phyloP scores from a whole-genome alignment of 2,888 invertebrate genomes.

The Escarpia spicata region DNA sequence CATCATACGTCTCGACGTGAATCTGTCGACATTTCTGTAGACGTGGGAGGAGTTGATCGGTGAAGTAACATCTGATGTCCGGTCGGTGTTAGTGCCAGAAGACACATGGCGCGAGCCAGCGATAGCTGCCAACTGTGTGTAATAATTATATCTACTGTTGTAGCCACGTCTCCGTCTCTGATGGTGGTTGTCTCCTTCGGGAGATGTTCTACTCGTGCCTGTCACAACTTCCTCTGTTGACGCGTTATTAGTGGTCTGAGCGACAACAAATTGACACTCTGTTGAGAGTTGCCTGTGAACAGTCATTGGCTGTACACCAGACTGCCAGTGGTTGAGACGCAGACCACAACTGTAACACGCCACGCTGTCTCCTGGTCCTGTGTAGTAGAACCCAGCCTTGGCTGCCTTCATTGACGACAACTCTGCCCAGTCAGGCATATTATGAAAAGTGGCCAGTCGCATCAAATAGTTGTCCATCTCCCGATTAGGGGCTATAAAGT shows the following conservation, averaged over 20 bases:
- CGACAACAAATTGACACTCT: not conserved
- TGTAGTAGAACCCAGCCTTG: not conserved
- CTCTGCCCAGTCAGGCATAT: not conserved
- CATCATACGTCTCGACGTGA: not conserved
- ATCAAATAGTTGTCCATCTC: not conserved
- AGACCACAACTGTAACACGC: not conserved
- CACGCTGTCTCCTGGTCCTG: not conserved
- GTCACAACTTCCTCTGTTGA: not conserved
- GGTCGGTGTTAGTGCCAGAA: not conserved
- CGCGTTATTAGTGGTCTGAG: not conserved
- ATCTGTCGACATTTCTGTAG: not conserved
- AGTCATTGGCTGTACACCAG: not conserved
- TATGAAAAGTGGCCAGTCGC: not conserved
- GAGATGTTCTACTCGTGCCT: not conserved
- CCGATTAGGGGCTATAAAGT: not conserved
- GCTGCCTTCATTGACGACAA: not conserved
- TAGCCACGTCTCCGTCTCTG: not conserved
- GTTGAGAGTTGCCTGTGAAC: not conserved
- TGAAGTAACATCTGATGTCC: not conserved
- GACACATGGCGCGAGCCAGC: not conserved
- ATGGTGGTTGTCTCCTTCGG: not conserved
- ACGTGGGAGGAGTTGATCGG: not conserved
- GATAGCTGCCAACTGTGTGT: not conserved
- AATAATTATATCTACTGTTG: not conserved
- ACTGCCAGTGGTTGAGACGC: slow-evolving; percentile 3